A percentile compares a stretch with the other conserved stretches of the same genome.
Conservation (phyloP, 2,888 invertebrate species). For the Gymnocheta viridis region DNA sequence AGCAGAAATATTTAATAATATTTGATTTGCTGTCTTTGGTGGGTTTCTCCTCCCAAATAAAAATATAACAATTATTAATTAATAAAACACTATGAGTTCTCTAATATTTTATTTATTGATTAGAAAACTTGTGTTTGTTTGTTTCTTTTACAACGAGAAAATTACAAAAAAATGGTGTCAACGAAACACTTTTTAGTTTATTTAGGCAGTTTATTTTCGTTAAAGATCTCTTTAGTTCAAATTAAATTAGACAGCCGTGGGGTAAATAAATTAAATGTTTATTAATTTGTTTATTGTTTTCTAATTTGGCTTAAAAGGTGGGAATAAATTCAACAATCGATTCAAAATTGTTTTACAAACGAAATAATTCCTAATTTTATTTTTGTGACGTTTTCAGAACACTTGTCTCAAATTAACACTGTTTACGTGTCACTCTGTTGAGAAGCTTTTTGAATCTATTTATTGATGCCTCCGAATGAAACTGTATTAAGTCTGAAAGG, state of each 20-base stretch:
- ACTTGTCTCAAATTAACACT: no score
- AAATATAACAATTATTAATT: conserved; percentile 1
- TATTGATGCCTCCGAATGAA: no score
- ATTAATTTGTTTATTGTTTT: neutral
- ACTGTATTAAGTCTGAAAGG: no score
- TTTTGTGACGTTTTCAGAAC: no score
- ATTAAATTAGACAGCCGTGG: neutral
- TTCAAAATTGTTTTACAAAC: no score
- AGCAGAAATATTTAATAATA: neutral
- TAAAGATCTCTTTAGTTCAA: neutral
- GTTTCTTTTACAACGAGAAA: neutral
- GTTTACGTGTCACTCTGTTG: no score
- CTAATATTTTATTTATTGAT: neutral
- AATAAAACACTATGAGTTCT: conserved; percentile 44
- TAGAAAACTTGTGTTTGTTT: conserved; percentile 18
- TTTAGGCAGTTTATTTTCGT: neutral
- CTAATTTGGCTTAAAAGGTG: neutral
- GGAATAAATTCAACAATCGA: no score
- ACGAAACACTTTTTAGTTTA: neutral
- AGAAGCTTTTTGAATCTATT: no score
- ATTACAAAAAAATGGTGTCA: neutral
- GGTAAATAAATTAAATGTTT: neutral
- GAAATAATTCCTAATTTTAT: no score
- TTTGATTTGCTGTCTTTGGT: neutral
- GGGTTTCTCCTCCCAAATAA: neutral